Conservation (phyloP, 2,113 vertebrate species). For the Pavo muticus region DNA sequence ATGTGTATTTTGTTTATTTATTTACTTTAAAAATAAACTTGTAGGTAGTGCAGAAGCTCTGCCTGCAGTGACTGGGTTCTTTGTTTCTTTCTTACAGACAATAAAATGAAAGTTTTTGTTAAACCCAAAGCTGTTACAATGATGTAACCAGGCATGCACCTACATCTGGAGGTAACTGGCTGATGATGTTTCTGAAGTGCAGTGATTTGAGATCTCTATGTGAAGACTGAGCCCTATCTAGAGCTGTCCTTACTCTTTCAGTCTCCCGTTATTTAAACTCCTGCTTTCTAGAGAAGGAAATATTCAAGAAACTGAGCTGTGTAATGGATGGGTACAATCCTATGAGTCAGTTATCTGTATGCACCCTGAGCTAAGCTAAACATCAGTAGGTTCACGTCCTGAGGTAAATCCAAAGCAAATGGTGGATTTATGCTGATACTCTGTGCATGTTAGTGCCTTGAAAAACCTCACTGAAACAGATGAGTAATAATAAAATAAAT, state of each 20-base stretch:
- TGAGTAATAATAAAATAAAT: background rate
- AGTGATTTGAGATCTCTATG: background rate
- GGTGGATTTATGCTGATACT: background rate
- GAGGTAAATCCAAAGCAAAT: constrained; percentile 10
- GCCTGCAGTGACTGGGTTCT: background rate
- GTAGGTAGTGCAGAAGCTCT: background rate
- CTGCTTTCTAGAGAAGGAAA: background rate
- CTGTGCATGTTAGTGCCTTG: background rate
- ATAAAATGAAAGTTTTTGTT: background rate
- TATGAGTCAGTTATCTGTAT: background rate
- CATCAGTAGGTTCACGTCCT: background rate
- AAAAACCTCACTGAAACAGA: background rate
- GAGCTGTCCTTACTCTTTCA: background rate
- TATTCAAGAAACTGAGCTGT: background rate
- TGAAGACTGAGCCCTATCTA: background rate
- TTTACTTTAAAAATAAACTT: background rate
- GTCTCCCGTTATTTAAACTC: background rate
- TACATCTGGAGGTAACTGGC: background rate
- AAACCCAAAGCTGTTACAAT: background rate
- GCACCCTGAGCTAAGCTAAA: background rate
- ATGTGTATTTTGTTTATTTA: no score
- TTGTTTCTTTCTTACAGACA: background rate
- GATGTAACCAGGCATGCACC: background rate
- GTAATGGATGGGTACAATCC: background rate
- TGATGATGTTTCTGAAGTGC: background rate